Conservation (phyloP, 64 coral and sea anemone species). For the Catalaphyllia jardinei region DNA sequence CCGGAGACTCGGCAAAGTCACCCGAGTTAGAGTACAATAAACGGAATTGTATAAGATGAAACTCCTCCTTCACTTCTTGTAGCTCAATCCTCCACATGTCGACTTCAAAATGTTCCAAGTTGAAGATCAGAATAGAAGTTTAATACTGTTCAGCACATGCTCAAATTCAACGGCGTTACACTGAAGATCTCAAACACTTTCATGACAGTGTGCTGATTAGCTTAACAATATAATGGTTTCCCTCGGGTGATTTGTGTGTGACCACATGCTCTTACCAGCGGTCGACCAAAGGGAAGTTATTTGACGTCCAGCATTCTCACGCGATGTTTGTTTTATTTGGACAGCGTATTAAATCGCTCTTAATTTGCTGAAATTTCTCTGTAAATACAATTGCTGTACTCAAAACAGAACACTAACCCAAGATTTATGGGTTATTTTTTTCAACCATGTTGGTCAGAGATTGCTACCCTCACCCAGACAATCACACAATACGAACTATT, state of each 20-base stretch:
- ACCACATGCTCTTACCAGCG: constrained; percentile 2
- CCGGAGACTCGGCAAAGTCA: constrained; percentile 40
- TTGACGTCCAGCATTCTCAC: background rate
- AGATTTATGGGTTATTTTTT: no score
- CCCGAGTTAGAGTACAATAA: constrained; percentile 29
- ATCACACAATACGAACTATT: no score
- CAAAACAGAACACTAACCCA: no score
- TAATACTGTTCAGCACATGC: background rate
- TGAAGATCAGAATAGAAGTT: background rate
- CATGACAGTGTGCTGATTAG: background rate
- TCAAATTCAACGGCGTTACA: background rate
- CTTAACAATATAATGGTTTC: background rate
- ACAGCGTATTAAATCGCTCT: no score
- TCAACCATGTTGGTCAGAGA: no score
- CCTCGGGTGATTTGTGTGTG: background rate
- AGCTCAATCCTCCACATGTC: constrained; percentile 29
- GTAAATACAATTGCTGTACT: no score
- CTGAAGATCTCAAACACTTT: background rate
- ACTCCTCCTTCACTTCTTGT: constrained; percentile 12
- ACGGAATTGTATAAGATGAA: constrained; percentile 13
- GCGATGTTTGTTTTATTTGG: no score
- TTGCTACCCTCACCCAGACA: no score
- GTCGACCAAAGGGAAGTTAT: background rate
- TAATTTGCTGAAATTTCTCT: no score
- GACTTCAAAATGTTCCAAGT: background rate